Percentiles rank a stretch among this genome's conserved stretches.
These are phyloP conservation scores for Harpalus rufipes DNA, from an alignment of 2,888 invertebrate species.

Conservation along the genomic window DNA sequence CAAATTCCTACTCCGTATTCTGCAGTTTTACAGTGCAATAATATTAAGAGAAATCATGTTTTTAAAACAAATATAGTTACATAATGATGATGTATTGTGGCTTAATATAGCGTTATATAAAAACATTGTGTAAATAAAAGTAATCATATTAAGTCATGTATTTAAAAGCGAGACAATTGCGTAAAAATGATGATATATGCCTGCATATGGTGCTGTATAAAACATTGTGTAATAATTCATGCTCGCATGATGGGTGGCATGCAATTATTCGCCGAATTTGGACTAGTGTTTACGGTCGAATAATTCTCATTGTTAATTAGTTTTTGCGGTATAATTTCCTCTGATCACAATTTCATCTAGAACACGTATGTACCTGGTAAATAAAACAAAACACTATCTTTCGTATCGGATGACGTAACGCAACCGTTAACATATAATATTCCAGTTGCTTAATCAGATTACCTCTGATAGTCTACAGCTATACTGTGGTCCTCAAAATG, in stretches of 20 bases:
- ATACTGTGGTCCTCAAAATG: neutral
- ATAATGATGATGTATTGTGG: neutral
- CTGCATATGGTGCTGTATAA: neutral
- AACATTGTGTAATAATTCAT: neutral
- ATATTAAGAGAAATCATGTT: neutral
- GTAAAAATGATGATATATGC: neutral
- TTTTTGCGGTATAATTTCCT: conserved; percentile 43
- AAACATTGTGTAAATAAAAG: neutral
- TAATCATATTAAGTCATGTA: too few relatives aligned
- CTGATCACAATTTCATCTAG: conserved; percentile 39
- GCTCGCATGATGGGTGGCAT: neutral
- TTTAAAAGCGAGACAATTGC: neutral
- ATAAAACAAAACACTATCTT: conserved; percentile 46
- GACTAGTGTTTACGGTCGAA: conserved; percentile 18
- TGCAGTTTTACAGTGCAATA: neutral
- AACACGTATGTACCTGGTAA: conserved; percentile 39
- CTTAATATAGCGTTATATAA: neutral
- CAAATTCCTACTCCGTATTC: neutral
- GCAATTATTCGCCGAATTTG: conserved; percentile 27
- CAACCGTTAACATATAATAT: conserved; percentile 54
- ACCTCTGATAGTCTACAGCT: conserved; percentile 25
- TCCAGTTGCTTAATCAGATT: conserved; percentile 55
- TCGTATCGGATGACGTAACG: conserved; percentile 53
- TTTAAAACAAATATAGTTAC: neutral
- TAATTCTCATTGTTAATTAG: conserved; percentile 40